Percentiles rank a stretch among this genome's conserved stretches.
Conservation (phyloP, 2,888 invertebrate species). For the Volucella bombylans region DNA sequence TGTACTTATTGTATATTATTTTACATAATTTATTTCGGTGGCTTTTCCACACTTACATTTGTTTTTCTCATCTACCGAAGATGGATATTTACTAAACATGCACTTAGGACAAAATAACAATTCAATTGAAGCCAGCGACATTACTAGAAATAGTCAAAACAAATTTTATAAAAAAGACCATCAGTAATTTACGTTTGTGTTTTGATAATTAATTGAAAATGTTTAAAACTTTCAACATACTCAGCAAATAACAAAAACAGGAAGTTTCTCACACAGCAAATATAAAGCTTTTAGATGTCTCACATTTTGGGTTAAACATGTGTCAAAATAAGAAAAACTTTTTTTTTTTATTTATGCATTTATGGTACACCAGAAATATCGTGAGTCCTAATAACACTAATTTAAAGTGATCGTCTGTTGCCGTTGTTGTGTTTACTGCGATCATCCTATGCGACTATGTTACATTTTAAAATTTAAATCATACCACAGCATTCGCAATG, state of each 20-base stretch:
- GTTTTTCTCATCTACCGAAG: constrained; percentile 13
- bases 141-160: constrained; percentile 7
- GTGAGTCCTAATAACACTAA: constrained; percentile 54
- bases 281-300: not conserved
- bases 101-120: constrained; percentile 57
- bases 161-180: constrained; percentile 5
- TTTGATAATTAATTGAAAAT: constrained; percentile 63
- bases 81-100: constrained; percentile 41
- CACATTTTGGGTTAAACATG: constrained; percentile 23
- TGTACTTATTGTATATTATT: constrained; percentile 2
- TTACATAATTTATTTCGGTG: constrained; percentile 48
- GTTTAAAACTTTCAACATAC: constrained; percentile 55
- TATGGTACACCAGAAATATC: constrained; percentile 22
- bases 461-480: constrained; percentile 30
- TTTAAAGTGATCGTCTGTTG: constrained; percentile 57
- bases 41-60: constrained; percentile 26
- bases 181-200: constrained; percentile 34
- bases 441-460: constrained; percentile 42
- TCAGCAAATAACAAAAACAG: constrained; percentile 54
- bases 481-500: not conserved
- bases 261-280: constrained; percentile 37
- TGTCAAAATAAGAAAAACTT: constrained; percentile 5
- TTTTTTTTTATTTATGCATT: no score
- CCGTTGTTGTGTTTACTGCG: constrained; percentile 56
- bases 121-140: constrained; percentile 2